These are phyloP conservation scores for Drosophila neonasuta DNA, from an alignment of 2,888 invertebrate species.

Conservation along the genomic window DNA sequence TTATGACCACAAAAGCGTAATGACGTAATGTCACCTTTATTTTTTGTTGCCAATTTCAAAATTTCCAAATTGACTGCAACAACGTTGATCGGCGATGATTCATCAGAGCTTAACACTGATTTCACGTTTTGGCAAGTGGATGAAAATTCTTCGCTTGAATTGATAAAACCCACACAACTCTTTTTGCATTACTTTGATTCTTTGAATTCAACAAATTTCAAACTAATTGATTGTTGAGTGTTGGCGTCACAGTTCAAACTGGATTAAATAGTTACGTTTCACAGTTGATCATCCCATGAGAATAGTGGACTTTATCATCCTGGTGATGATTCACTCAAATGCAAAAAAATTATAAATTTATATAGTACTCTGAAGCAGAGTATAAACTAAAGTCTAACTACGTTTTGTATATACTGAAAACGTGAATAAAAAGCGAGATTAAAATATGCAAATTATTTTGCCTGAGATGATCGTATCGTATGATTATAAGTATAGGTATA, in stretches of 20 bases:
- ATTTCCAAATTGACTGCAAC: not conserved
- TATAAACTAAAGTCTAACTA: conserved; percentile 6
- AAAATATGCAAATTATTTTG: conserved; percentile 15
- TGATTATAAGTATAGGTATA: conserved; percentile 6
- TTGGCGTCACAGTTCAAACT: conserved; percentile 27
- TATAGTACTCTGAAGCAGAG: conserved; percentile 1
- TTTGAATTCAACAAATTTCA: not conserved
- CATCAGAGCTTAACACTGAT: not conserved
- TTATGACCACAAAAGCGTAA: conserved; percentile 5
- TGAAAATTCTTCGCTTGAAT: not conserved
- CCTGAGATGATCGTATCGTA: conserved; percentile 1
- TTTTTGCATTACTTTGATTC: not conserved
- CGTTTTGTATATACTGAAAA: not conserved
- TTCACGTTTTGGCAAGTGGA: not conserved
- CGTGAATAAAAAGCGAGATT: conserved; percentile 4
- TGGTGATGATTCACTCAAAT: conserved; percentile 35
- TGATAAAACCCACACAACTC: conserved; percentile 1
- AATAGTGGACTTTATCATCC: conserved; percentile 14
- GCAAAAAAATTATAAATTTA: not conserved
- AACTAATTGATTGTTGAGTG: conserved; percentile 3
- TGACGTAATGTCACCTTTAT: conserved; percentile 37
- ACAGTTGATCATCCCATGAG: not conserved
- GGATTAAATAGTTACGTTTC: conserved; percentile 10
- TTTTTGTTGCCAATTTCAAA: not conserved
- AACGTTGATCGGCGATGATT: conserved; percentile 4